Evolutionary conservation across 2,888 invertebrate species (phyloP).

Genomic region (Epirrhoe alternata): DNA sequence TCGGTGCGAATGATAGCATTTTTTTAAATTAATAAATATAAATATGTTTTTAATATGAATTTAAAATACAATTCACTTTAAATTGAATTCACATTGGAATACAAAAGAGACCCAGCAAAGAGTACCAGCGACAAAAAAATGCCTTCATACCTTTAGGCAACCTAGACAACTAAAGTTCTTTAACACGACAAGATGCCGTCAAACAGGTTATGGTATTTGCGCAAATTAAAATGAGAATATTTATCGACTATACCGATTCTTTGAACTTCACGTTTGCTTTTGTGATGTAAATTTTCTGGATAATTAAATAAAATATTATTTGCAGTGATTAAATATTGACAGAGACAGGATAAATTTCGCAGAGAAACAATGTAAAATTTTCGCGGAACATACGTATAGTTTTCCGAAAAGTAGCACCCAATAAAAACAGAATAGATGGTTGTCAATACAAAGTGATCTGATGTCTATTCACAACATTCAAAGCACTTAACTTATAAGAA

Average conservation of each 20-base stretch:
- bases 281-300: slow-evolving; percentile 34
- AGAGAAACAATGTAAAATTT: not conserved
- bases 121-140: slow-evolving; percentile 18
- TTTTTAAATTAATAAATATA: no score
- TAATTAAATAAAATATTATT: slow-evolving; percentile 27
- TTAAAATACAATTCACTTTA: slow-evolving; percentile 5
- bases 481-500: slow-evolving; percentile 27
- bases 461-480: slow-evolving; percentile 12
- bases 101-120: slow-evolving; percentile 7
- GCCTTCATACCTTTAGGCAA: slow-evolving; percentile 11
- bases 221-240: slow-evolving; percentile 43
- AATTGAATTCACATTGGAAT: slow-evolving; percentile 3
- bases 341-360: slow-evolving; percentile 3
- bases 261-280: slow-evolving; percentile 38
- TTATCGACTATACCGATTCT: slow-evolving; percentile 34
- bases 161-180: slow-evolving; percentile 34
- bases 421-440: not conserved
- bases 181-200: slow-evolving; percentile 37
- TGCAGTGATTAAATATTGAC: slow-evolving; percentile 16
- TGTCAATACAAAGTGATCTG: not conserved
- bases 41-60: not conserved
- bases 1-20: not conserved
- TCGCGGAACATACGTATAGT: not conserved
- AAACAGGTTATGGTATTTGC: slow-evolving; percentile 42
- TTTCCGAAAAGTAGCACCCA: not conserved